Evolutionary conservation across 2,797 vertebrate species (phyloP).

Genomic region (Mormyrops attenuatus): DNA sequence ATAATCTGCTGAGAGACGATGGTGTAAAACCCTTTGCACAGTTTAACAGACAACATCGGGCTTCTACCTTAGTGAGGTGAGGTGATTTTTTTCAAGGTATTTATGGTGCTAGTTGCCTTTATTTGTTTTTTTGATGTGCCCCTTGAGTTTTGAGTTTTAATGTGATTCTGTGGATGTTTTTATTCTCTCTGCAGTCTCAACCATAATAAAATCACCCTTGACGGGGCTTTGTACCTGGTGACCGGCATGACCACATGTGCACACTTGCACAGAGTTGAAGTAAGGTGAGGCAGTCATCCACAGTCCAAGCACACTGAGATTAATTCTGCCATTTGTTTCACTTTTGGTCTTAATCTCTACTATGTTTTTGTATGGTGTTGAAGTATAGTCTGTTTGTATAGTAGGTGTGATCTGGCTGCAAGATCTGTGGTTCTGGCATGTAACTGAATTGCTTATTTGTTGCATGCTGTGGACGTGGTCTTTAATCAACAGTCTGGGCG

Average conservation of each 20-base stretch:
- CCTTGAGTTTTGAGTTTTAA: neutral
- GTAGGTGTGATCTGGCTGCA: no score
- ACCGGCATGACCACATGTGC: conserved; percentile 49
- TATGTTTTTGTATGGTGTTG: neutral
- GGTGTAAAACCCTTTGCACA: conserved; percentile 60
- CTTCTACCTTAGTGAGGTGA: conserved; percentile 70
- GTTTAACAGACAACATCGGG: conserved; percentile 51
- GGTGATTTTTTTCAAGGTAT: conserved; percentile 28
- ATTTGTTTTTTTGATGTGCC: neutral
- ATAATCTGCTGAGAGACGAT: conserved; percentile 65
- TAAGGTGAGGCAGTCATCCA: conserved; percentile 54
- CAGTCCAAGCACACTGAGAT: neutral
- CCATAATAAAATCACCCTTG: conserved; percentile 64
- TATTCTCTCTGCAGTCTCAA: conserved; percentile 61
- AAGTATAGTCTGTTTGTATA: neutral
- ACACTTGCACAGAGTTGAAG: conserved; percentile 50
- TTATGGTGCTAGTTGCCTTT: neutral
- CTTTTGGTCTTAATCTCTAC: neutral
- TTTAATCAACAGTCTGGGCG: conserved; percentile 58
- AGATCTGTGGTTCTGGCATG: neutral
- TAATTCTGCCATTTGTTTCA: neutral
- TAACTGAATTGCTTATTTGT: neutral
- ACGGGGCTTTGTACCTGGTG: conserved; percentile 61
- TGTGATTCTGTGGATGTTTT: neutral
- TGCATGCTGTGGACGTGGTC: neutral